A percentile compares a stretch with the other conserved stretches of the same genome.
Evolutionary conservation across 2,888 invertebrate genomes (phyloP).

Genomic region (Allacma fusca): DNA sequence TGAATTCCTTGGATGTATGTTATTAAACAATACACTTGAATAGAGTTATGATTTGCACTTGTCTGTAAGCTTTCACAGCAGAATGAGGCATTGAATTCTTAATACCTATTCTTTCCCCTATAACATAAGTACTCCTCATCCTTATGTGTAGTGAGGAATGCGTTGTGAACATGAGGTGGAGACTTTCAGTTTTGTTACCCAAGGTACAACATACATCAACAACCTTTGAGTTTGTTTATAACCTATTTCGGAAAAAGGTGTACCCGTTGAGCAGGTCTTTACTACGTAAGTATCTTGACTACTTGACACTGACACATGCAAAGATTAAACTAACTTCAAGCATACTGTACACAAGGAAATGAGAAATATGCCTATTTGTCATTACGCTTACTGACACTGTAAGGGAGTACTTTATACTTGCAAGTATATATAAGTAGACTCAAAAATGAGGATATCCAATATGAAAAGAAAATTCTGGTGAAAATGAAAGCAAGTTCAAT

Average conservation of each 20-base stretch:
- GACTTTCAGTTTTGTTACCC: background rate
- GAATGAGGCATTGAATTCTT: background rate
- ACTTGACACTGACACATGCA: background rate
- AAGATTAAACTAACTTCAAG: background rate
- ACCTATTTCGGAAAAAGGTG: conserved; percentile 11
- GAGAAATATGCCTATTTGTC: background rate
- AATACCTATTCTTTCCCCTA: no score
- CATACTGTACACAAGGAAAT: background rate
- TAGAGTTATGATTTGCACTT: background rate
- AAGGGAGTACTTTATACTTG: background rate
- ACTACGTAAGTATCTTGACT: background rate
- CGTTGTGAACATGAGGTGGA: background rate
- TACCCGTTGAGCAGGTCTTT: conserved; percentile 1
- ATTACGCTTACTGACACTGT: background rate
- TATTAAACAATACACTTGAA: no score
- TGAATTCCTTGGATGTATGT: no score
- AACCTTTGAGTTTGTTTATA: conserved; percentile 1
- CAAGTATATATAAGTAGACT: background rate
- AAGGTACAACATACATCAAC: background rate
- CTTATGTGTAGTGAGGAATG: no score
- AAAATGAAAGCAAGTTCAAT: conserved; percentile 16
- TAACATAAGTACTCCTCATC: no score
- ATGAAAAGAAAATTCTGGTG: background rate
- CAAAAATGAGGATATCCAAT: background rate
- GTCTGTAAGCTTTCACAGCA: background rate